These are phyloP conservation scores for Danaus melanippus DNA, from an alignment of 1,140 invertebrate genomes.

Conservation along the genomic window DNA sequence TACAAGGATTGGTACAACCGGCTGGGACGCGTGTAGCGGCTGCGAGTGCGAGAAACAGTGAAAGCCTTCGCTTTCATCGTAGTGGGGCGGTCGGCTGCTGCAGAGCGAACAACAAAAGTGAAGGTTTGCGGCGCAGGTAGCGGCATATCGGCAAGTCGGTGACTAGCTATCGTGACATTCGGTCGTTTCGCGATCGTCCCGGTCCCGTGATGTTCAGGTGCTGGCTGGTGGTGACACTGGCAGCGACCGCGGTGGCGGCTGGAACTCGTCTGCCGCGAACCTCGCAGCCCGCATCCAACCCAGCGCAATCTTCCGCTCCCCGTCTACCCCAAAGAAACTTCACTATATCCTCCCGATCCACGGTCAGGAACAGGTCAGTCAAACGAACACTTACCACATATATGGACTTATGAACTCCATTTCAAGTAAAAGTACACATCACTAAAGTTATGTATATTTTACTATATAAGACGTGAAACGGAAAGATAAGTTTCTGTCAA, in stretches of 20 bases:
- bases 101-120: constrained; percentile 51
- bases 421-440: too few relatives aligned
- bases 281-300: constrained; percentile 37
- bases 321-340: constrained; percentile 53
- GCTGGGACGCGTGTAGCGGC: constrained; percentile 11
- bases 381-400: neutral
- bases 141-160: constrained; percentile 31
- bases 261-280: constrained; percentile 54
- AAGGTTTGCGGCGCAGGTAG: constrained; percentile 47
- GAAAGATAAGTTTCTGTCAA: too few relatives aligned
- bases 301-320: constrained; percentile 29
- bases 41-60: constrained; percentile 26
- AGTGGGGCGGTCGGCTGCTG: constrained; percentile 42
- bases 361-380: constrained; percentile 60
- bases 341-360: constrained; percentile 51
- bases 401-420: too few relatives aligned
- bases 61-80: constrained; percentile 63
- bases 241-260: constrained; percentile 44
- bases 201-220: constrained; percentile 52
- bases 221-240: constrained; percentile 52
- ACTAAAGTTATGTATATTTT: too few relatives aligned
- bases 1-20: constrained; percentile 19
- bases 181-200: constrained; percentile 44
- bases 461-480: too few relatives aligned
- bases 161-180: constrained; percentile 40